These are phyloP conservation scores for Enteromius treurensis DNA, from an alignment of 2,797 vertebrate species.

Conservation along the genomic window DNA sequence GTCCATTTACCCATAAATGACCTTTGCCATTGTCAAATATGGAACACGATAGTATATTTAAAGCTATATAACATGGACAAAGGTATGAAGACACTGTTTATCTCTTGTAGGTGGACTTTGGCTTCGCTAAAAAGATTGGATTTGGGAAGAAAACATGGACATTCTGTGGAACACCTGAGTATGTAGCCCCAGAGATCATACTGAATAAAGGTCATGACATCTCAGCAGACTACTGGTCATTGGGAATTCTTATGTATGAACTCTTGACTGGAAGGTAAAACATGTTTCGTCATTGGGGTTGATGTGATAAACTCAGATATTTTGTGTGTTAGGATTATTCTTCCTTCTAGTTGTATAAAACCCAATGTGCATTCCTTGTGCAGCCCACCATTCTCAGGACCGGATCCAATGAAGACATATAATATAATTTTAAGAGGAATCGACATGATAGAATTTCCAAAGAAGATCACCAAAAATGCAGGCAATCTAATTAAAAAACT, in stretches of 20 bases:
- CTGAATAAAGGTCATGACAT: conserved; percentile 98
- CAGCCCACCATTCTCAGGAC: conserved; percentile 97
- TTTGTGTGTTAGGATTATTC: neutral
- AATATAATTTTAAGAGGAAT: conserved; percentile 96
- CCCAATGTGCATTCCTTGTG: neutral
- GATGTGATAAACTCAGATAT: neutral
- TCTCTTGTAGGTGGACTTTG: conserved; percentile 90
- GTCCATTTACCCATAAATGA: neutral
- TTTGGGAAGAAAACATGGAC: conserved; percentile 99
- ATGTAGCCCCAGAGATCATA: conserved; percentile 97
- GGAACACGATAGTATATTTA: neutral
- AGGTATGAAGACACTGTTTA: neutral
- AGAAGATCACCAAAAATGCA: conserved; percentile 97
- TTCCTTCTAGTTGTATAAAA: neutral
- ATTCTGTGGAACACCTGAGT: conserved; percentile 96
- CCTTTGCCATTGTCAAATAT: neutral
- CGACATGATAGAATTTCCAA: conserved; percentile 99
- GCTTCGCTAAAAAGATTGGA: conserved; percentile 98
- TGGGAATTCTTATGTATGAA: conserved; percentile 98
- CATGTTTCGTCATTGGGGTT: neutral
- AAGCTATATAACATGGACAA: neutral
- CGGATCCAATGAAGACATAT: conserved; percentile 98
- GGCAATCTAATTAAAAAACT: conserved; percentile 98
- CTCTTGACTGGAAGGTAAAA: conserved; percentile 96
- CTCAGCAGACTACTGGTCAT: conserved; percentile 97